Conservation (phyloP, 2,797 vertebrate species). For the Danio aesculapii region DNA sequence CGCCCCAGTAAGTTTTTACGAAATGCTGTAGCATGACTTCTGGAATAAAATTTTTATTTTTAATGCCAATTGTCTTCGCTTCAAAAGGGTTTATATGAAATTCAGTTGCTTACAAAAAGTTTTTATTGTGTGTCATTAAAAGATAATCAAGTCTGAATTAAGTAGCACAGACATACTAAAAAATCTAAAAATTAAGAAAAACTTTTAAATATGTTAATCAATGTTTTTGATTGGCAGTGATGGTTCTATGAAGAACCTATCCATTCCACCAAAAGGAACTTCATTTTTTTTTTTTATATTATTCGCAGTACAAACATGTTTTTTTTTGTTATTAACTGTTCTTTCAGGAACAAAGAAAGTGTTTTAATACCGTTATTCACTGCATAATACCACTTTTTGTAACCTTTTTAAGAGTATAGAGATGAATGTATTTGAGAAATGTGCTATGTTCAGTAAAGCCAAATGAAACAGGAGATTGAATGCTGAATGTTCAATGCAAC, state of each 20-base stretch:
- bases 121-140: not conserved
- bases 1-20: not conserved
- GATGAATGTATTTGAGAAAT: not conserved
- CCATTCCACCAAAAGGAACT: no score
- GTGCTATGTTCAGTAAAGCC: not conserved
- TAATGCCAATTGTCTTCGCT: not conserved
- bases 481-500: not conserved
- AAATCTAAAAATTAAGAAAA: no score
- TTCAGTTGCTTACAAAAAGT: not conserved
- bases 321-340: no score
- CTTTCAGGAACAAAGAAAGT: no score
- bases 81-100: not conserved
- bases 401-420: not conserved
- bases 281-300: no score
- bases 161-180: not conserved
- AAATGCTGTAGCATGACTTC: not conserved
- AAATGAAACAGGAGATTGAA: not conserved
- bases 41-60: not conserved
- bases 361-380: no score
- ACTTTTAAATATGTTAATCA: no score
- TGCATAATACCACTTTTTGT: no score
- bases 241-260: no score
- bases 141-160: not conserved
- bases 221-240: no score
- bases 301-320: no score